These are phyloP conservation scores for Nerophis ophidion DNA, from an alignment of 2,113 vertebrate species.

Conservation along the genomic window DNA sequence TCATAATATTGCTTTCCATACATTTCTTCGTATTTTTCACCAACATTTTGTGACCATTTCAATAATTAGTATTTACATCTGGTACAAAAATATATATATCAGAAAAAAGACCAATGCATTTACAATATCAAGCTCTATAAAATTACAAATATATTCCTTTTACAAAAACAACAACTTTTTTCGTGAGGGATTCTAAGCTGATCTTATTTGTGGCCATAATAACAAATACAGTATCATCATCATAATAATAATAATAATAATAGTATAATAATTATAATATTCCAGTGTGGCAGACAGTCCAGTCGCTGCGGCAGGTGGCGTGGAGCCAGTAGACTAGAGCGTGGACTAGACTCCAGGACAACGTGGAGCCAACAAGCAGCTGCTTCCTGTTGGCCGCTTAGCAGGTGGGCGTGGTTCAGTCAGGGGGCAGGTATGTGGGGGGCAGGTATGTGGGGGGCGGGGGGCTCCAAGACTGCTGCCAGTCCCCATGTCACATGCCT, in stretches of 20 bases:
- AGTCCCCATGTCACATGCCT: constrained; percentile 67
- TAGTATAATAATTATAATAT: background rate
- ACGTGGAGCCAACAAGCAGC: constrained; percentile 21
- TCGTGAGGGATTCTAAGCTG: constrained; percentile 42
- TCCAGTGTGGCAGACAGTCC: constrained; percentile 21
- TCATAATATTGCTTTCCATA: constrained; percentile 40
- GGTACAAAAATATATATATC: constrained; percentile 98
- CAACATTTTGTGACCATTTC: background rate
- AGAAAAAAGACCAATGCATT: constrained; percentile 64
- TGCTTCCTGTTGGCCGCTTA: constrained; percentile 31
- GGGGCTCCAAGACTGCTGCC: constrained; percentile 33
- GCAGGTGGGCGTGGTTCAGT: background rate
- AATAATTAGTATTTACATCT: constrained; percentile 65
- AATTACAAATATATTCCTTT: constrained; percentile 85
- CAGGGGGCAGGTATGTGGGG: constrained; percentile 10
- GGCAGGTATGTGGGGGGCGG: background rate
- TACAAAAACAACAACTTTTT: constrained; percentile 59
- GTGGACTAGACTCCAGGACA: constrained; percentile 10
- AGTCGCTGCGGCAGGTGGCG: constrained; percentile 12
- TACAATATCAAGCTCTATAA: constrained; percentile 83
- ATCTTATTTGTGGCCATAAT: constrained; percentile 7
- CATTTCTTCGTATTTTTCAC: too few species aligned
- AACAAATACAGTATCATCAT: background rate
- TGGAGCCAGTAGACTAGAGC: constrained; percentile 1
- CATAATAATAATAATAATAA: background rate